Evolutionary conservation across 2,888 invertebrate genomes (phyloP).

Genomic region (Clistopyga incitator): DNA sequence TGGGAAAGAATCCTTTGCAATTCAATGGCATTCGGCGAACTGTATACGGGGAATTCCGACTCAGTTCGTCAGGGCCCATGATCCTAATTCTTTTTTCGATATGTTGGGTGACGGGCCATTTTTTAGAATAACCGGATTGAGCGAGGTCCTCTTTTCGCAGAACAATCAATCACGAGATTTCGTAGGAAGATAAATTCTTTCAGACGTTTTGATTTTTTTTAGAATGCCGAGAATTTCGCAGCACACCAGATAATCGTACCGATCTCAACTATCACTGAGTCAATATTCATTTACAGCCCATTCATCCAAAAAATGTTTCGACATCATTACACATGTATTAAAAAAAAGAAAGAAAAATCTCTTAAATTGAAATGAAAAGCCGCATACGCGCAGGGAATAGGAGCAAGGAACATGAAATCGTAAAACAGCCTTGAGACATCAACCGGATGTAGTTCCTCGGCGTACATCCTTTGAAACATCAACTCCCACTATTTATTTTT

Average conservation of each 20-base stretch:
- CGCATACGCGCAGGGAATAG: neutral
- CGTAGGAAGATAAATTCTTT: neutral
- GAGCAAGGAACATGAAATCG: conserved; percentile 31
- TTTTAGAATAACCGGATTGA: neutral
- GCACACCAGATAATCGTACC: neutral
- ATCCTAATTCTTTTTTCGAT: neutral
- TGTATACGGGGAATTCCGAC: conserved; percentile 11
- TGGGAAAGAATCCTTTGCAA: conserved; percentile 46
- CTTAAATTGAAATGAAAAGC: neutral
- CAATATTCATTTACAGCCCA: no score
- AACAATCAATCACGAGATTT: conserved; percentile 8
- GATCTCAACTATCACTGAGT: no score
- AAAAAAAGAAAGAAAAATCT: neutral
- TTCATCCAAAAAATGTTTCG: no score
- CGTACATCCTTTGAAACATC: neutral
- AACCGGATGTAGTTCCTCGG: conserved; percentile 48
- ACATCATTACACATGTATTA: neutral
- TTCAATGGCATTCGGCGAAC: conserved; percentile 37
- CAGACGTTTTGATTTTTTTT: neutral
- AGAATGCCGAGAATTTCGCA: neutral
- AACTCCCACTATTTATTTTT: neutral
- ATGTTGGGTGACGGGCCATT: neutral
- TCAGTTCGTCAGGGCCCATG: neutral
- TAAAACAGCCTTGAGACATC: conserved; percentile 47
- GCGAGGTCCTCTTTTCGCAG: neutral